phyloP scores from a whole-genome alignment of 1,140 invertebrate genomes.

The Brachystomella parvula region DNA sequence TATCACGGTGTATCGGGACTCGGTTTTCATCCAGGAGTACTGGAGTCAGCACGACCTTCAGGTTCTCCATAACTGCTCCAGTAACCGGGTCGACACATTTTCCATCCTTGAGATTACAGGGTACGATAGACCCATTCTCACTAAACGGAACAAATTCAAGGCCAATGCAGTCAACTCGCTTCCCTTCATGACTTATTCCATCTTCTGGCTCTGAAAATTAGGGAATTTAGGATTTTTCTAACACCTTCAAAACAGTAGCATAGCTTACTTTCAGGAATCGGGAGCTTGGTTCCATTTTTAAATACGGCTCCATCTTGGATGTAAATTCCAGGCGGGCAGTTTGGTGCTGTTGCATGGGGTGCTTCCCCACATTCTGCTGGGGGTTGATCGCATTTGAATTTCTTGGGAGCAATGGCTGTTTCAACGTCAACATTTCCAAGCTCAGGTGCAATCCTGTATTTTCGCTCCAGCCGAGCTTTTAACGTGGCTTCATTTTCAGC shows the following conservation, averaged over 20 bases:
- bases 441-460: background rate
- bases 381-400: background rate
- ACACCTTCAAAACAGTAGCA: background rate
- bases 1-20: background rate
- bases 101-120: background rate
- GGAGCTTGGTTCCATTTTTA: background rate
- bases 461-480: background rate
- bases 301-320: background rate
- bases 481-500: too few relatives aligned
- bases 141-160: background rate
- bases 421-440: background rate
- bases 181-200: background rate
- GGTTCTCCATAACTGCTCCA: background rate
- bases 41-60: background rate
- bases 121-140: background rate
- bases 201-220: background rate
- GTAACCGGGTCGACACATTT: background rate
- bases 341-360: background rate
- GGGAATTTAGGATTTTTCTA: background rate
- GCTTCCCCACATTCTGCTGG: background rate
- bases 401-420: background rate
- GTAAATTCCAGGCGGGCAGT: slow-evolving; percentile 8
- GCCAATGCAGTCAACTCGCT: background rate
- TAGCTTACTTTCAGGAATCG: background rate
- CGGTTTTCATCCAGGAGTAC: background rate